Base-by-base conservation (phyloP, 2,797 vertebrate species). In the Alectoris magna region DNA sequence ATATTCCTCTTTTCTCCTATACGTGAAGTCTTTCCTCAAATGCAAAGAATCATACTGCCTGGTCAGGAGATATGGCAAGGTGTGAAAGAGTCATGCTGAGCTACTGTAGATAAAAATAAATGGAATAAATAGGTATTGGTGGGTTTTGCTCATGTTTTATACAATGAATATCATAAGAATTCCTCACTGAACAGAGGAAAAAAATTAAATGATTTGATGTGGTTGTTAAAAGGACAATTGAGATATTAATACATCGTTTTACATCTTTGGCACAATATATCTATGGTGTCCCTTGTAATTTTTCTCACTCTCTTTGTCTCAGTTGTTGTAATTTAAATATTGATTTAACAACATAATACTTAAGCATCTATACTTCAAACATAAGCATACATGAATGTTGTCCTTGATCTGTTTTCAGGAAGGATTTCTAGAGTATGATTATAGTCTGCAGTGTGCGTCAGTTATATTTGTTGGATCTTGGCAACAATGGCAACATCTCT, bases 391-490 rank as follows among this genome's bases (percentile, higher is more conserved):
- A 11, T n/a, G 71, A 80, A 53, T 58, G n/a, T 29, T 49, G 83
- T 49, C 80, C 88, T 90, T 86, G 62, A 39, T 75, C 43, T 53
- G 83, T 68, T 73, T 68, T 14, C 39, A 15, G 60, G 72, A 83
- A 89, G 53, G 78, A 71, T 92, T 89, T 91, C 77, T 78, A 77
- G 88, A 67, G 63, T 72, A 81, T 10, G 49, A 69, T 69, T 88
- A 11, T 46, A 29, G 49, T 62, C 73, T 5, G 19, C 7, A 39
- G 34, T 10, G 77, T 11, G 21, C 36, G 73, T 84, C 93, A 86
- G 44, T 69, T 84, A 69, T 75, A 88, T 90, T 69, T 88, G 67
- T 46, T 1, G 1, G 14, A n/a, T 22, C 59, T n/a, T 10, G 4
- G 46, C 46, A 88, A 66, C 49, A 84, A 49, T 6, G 49, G 59